Conservation (phyloP, 2,888 invertebrate species). For the Diogma glabrata region DNA sequence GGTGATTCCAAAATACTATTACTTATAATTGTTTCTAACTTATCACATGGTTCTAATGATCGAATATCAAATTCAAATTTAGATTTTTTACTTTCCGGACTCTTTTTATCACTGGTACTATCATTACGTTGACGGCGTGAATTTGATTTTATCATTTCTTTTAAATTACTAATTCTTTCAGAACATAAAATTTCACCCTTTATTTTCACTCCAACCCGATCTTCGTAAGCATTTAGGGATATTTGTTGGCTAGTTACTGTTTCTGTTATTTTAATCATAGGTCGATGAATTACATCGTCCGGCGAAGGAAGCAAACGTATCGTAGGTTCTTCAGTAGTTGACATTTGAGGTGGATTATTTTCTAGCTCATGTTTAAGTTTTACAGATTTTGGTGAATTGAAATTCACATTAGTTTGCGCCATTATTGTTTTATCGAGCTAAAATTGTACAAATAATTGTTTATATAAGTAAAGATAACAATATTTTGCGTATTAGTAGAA, state of each 20-base stretch:
- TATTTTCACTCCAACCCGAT: conserved; percentile 49
- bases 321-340: conserved; percentile 22
- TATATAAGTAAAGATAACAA: no score
- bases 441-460: no score
- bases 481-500: no score
- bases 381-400: neutral
- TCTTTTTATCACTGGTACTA: conserved; percentile 42
- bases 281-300: conserved; percentile 53
- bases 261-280: conserved; percentile 62
- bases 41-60: conserved; percentile 4
- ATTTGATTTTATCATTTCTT: conserved; percentile 22
- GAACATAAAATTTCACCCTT: conserved; percentile 36
- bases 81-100: conserved; percentile 39
- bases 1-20: neutral
- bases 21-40: neutral
- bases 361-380: no score
- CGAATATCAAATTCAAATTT: conserved; percentile 23
- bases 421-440: conserved; percentile 12
- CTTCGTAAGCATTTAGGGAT: conserved; percentile 64
- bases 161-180: conserved; percentile 21
- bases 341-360: neutral
- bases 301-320: conserved; percentile 42
- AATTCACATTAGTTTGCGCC: neutral
- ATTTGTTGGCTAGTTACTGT: conserved; percentile 67
- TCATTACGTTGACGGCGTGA: conserved; percentile 44